Evolutionary conservation across 2,888 invertebrate genomes (phyloP).

Genomic region (Meghimatium bilineatum): DNA sequence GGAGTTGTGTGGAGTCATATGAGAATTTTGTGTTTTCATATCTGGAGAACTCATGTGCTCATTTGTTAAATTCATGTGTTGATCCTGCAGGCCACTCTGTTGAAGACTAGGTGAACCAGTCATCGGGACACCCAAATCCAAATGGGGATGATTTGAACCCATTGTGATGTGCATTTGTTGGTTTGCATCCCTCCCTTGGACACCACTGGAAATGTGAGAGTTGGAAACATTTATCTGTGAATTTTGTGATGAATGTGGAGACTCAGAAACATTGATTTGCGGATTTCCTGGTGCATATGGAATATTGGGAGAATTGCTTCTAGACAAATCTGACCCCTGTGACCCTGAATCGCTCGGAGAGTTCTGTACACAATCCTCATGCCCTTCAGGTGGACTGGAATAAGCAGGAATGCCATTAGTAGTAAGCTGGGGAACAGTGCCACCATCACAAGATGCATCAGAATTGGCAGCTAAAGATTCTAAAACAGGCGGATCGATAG

Average conservation of each 20-base stretch:
- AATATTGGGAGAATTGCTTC: constrained; percentile 32
- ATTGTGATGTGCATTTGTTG: constrained; percentile 20
- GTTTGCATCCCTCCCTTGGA: constrained; percentile 6
- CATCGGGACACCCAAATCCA: constrained; percentile 34
- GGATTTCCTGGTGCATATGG: constrained; percentile 32
- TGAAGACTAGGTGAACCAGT: constrained; percentile 37
- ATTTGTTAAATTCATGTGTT: constrained; percentile 18
- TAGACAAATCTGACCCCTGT: constrained; percentile 40
- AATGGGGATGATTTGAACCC: constrained; percentile 21
- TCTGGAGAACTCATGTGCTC: constrained; percentile 44
- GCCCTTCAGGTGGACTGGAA: not conserved
- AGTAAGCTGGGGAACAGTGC: constrained; percentile 20
- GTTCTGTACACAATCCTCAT: constrained; percentile 37
- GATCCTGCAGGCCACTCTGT: constrained; percentile 26
- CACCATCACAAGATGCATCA: constrained; percentile 35
- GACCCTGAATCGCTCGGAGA: constrained; percentile 46
- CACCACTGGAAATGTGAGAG: constrained; percentile 29
- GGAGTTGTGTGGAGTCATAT: constrained; percentile 37
- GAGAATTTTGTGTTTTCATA: constrained; percentile 37
- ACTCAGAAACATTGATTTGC: constrained; percentile 17
- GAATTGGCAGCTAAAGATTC: not conserved
- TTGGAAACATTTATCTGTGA: constrained; percentile 15
- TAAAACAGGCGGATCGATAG: constrained; percentile 2
- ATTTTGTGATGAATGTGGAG: constrained; percentile 12
- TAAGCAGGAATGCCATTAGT: constrained; percentile 32